These are phyloP conservation scores for Dryomyza anilis DNA, from an alignment of 2,888 invertebrate genomes.

Conservation along the genomic window DNA sequence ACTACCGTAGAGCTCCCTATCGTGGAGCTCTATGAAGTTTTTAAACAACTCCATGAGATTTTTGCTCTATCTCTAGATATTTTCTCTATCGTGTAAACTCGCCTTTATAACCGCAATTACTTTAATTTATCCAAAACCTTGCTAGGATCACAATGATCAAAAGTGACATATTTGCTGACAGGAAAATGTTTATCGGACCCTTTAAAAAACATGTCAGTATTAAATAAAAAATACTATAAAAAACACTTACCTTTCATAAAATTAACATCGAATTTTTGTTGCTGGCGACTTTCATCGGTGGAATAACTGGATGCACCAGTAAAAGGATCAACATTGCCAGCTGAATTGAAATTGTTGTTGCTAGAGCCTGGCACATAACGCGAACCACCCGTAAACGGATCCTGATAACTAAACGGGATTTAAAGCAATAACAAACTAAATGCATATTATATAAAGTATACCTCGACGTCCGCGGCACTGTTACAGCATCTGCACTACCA, in stretches of 20 bases:
- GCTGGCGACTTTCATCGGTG: conserved; percentile 61
- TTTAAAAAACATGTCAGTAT: conserved; percentile 16
- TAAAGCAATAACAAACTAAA: too few species aligned
- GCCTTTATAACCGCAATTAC: conserved; percentile 41
- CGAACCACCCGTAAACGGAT: conserved; percentile 73
- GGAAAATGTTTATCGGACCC: conserved; percentile 58
- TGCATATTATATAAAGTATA: conserved; percentile 24
- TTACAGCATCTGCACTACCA: conserved; percentile 22
- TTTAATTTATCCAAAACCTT: conserved; percentile 75
- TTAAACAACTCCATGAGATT: too few species aligned
- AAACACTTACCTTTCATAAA: conserved; percentile 41
- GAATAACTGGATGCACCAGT: conserved; percentile 74
- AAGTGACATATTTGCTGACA: conserved; percentile 66
- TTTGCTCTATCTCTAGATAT: too few species aligned
- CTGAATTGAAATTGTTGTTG: conserved; percentile 44
- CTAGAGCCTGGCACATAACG: conserved; percentile 69
- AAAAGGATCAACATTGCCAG: conserved; percentile 69
- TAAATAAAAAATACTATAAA: not conserved
- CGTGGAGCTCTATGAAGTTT: too few species aligned
- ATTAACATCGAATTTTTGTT: conserved; percentile 45
- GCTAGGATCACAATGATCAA: conserved; percentile 77
- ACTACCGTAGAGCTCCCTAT: too few species aligned
- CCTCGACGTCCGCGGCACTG: conserved; percentile 38
- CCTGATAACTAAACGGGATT: conserved; percentile 65
- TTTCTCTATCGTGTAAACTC: too few species aligned